Percentiles rank a stretch among this genome's conserved stretches.
phyloP scores from a whole-genome alignment of 1,140 invertebrate species.

The Sinonovacula constricta region DNA sequence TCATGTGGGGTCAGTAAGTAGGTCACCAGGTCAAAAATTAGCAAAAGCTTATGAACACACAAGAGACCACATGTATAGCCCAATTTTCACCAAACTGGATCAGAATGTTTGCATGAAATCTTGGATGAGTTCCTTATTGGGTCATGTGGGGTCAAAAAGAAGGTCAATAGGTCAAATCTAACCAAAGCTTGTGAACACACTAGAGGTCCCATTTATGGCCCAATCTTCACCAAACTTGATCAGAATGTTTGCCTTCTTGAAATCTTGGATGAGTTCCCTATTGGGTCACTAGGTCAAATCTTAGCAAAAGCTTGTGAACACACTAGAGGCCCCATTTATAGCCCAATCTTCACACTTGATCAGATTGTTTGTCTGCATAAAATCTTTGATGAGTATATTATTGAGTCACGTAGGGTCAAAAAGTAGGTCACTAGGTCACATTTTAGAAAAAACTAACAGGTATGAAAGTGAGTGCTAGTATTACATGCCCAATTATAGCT shows the following conservation, averaged over 20 bases:
- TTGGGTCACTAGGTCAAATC: background rate
- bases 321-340: background rate
- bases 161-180: background rate
- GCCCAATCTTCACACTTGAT: background rate
- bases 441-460: background rate
- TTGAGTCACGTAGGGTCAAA: background rate
- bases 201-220: background rate
- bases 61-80: background rate
- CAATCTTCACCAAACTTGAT: background rate
- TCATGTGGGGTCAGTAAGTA: background rate
- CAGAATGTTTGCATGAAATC: background rate
- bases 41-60: background rate
- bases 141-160: background rate
- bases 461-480: background rate
- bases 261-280: background rate
- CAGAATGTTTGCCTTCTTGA: background rate
- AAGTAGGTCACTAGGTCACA: background rate
- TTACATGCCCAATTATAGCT: background rate
- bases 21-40: background rate
- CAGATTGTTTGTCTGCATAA: background rate
- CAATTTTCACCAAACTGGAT: background rate
- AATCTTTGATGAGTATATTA: background rate
- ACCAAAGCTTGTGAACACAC: background rate
- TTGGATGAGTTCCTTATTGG: background rate
- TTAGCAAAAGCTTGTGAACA: background rate